phyloP scores from a whole-genome alignment of 2,797 vertebrate genomes.

The Mastacembelus armatus region DNA sequence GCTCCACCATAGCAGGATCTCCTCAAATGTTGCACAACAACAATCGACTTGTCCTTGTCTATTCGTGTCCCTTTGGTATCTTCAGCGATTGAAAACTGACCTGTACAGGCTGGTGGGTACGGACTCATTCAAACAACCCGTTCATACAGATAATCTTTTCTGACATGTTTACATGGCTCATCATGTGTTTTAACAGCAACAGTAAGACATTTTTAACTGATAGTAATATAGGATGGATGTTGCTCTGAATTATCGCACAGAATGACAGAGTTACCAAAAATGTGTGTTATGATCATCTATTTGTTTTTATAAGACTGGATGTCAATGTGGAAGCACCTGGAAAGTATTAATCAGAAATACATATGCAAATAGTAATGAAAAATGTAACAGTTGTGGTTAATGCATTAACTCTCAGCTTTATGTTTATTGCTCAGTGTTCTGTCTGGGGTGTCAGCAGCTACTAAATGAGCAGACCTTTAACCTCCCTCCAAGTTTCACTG shows the following conservation, averaged over 20 bases:
- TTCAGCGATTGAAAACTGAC: constrained; percentile 29
- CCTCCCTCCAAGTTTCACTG: constrained; percentile 17
- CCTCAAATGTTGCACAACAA: background rate
- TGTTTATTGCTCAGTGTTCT: constrained; percentile 26
- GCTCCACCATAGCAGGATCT: background rate
- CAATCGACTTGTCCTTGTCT: background rate
- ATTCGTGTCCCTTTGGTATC: background rate
- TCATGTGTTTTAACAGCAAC: background rate
- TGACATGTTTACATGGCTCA: too few species aligned
- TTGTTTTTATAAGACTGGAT: background rate
- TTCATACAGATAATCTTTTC: constrained; percentile 39
- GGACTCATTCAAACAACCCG: constrained; percentile 34
- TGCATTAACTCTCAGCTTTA: constrained; percentile 58
- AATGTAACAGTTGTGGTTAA: constrained; percentile 25
- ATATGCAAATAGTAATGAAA: background rate
- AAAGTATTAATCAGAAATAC: background rate
- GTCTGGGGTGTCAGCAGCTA: constrained; percentile 8
- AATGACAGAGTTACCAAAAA: background rate
- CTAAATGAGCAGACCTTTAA: constrained; percentile 64
- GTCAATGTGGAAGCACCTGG: background rate
- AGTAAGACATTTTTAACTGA: background rate
- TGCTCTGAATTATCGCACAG: background rate
- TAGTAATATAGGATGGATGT: background rate
- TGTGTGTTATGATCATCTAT: background rate
- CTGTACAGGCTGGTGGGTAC: constrained; percentile 18